Evolutionary conservation across 2,113 vertebrate genomes (phyloP).

Genomic region (Abramis brama): DNA sequence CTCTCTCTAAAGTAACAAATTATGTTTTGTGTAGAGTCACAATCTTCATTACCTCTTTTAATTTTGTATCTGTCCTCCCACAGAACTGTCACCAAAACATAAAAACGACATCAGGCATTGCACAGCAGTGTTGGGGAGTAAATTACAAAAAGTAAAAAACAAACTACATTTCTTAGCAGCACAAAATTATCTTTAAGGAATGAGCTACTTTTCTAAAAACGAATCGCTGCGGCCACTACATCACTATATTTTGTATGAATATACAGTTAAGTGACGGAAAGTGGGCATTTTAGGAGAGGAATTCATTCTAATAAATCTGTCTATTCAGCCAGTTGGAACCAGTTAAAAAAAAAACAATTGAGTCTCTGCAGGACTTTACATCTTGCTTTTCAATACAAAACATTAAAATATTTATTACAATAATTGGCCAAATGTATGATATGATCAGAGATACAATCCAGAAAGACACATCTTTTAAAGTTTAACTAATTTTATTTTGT

Average conservation of each 20-base stretch:
- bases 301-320: too few relatives aligned
- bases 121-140: background rate
- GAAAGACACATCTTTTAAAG: too few relatives aligned
- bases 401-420: too few relatives aligned
- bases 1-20: background rate
- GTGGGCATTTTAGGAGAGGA: background rate
- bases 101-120: background rate
- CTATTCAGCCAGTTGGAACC: too few relatives aligned
- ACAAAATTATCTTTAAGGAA: background rate
- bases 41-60: background rate
- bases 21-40: background rate
- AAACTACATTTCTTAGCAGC: background rate
- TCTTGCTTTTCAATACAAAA: too few relatives aligned
- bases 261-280: background rate
- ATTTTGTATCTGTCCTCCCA: conserved; percentile 22
- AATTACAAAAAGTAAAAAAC: background rate
- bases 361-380: too few relatives aligned
- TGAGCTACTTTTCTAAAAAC: too few relatives aligned
- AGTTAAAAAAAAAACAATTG: too few relatives aligned
- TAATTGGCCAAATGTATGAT: too few relatives aligned
- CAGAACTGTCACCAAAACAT: background rate
- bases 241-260: background rate
- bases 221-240: too few relatives aligned
- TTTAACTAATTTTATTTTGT: too few relatives aligned
- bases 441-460: too few relatives aligned